phyloP scores from a whole-genome alignment of 2,113 vertebrate species.

The Pantherophis guttatus region DNA sequence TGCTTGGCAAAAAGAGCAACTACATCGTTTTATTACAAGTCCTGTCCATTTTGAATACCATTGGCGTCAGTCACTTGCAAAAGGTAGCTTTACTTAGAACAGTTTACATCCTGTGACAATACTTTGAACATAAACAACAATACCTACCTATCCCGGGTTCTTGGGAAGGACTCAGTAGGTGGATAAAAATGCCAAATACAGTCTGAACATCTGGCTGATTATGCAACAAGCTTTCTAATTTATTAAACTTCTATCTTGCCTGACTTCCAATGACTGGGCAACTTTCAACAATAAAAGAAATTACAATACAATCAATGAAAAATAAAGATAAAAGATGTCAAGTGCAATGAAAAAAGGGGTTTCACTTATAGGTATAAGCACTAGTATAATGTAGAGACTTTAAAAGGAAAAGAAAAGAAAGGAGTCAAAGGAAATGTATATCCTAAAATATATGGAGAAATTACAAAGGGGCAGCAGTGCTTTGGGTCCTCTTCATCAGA shows the following conservation, averaged over 20 bases:
- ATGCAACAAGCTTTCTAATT: neutral
- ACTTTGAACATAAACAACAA: too few relatives aligned
- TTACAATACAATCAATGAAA: neutral
- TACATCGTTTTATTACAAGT: neutral
- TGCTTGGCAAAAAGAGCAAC: neutral
- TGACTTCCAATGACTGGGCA: neutral
- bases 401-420: neutral
- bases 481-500: neutral
- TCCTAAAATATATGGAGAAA: neutral
- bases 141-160: too few relatives aligned
- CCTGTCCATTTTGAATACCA: neutral
- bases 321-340: neutral
- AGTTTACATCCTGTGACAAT: too few relatives aligned
- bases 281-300: neutral
- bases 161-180: too few relatives aligned
- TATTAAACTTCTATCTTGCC: neutral
- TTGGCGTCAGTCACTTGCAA: too few relatives aligned
- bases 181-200: too few relatives aligned
- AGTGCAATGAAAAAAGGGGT: neutral
- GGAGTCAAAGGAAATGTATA: neutral
- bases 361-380: neutral
- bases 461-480: neutral
- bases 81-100: too few relatives aligned
- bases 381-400: neutral
- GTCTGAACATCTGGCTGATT: too few relatives aligned